These are phyloP conservation scores for Tragelaphus scriptus DNA, from an alignment of 2,113 vertebrate species.

Conservation along the genomic window DNA sequence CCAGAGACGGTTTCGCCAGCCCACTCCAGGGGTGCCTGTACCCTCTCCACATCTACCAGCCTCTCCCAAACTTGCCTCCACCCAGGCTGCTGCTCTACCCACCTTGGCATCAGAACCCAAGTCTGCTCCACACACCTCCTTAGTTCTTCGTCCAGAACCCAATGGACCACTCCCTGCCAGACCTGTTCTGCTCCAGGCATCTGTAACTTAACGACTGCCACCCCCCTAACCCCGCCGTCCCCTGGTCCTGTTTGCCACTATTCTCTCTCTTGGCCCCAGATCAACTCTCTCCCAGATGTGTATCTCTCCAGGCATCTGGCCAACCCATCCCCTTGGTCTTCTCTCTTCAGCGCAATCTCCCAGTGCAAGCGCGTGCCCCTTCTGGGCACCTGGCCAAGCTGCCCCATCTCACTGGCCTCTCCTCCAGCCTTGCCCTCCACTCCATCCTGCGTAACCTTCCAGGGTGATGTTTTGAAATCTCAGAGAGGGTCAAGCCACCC, in stretches of 20 bases:
- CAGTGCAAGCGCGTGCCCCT: fast-evolving
- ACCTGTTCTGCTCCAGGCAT: not conserved
- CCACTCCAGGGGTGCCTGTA: fast-evolving
- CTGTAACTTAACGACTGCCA: fast-evolving
- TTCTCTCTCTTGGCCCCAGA: not conserved
- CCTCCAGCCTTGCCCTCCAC: not conserved
- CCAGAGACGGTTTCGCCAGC: not conserved
- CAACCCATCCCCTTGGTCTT: not conserved
- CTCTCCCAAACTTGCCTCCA: not conserved
- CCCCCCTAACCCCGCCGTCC: fast-evolving
- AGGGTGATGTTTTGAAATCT: not conserved
- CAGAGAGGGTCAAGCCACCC: not conserved
- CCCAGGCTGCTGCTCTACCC: not conserved
- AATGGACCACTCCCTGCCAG: too few species aligned
- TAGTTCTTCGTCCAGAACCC: fast-evolving
- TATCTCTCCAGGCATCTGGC: not conserved
- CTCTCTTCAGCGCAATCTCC: not conserved
- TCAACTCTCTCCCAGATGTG: fast-evolving
- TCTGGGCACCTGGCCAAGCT: fast-evolving
- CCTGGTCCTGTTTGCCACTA: not conserved
- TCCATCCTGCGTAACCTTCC: not conserved
- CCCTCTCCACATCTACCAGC: fast-evolving
- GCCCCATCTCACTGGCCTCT: too few species aligned
- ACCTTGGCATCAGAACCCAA: fast-evolving
- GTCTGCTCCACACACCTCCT: fast-evolving